Percentiles rank a stretch among this genome's conserved stretches.
Evolutionary conservation across 1,140 invertebrate species (phyloP).

Genomic region (Heliconius eleuchia): DNA sequence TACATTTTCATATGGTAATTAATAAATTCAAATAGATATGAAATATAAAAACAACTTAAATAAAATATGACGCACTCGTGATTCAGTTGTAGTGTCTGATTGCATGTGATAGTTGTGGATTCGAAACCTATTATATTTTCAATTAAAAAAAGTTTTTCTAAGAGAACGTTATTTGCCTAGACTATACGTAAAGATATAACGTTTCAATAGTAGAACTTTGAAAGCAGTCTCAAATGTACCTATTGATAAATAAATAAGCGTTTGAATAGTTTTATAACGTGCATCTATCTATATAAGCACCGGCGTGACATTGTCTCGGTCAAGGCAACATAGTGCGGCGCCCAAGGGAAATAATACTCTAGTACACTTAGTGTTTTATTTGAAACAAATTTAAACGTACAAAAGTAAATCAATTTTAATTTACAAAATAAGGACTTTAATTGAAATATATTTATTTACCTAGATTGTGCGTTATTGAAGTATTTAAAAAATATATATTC

Average conservation of each 20-base stretch:
- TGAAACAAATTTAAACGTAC: slow-evolving; percentile 2
- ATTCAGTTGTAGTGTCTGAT: neutral
- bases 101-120: no score
- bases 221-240: neutral
- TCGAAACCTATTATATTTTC: no score
- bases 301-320: slow-evolving; percentile 14
- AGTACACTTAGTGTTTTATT: neutral
- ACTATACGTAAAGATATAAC: no score
- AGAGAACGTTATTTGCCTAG: no score
- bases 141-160: no score
- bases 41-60: neutral
- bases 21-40: neutral
- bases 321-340: slow-evolving; percentile 9
- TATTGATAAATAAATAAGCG: neutral
- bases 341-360: slow-evolving; percentile 13
- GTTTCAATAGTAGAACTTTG: no score
- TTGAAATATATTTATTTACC: no score
- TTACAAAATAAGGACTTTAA: no score
- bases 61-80: neutral
- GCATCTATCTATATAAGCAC: neutral
- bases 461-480: no score
- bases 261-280: slow-evolving; percentile 6
- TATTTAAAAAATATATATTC: no score
- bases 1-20: slow-evolving; percentile 2
- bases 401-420: no score